A percentile compares a stretch with the other conserved stretches of the same genome.
Evolutionary conservation across 2,113 vertebrate genomes (phyloP).

Genomic region (Tetrao urogallus): DNA sequence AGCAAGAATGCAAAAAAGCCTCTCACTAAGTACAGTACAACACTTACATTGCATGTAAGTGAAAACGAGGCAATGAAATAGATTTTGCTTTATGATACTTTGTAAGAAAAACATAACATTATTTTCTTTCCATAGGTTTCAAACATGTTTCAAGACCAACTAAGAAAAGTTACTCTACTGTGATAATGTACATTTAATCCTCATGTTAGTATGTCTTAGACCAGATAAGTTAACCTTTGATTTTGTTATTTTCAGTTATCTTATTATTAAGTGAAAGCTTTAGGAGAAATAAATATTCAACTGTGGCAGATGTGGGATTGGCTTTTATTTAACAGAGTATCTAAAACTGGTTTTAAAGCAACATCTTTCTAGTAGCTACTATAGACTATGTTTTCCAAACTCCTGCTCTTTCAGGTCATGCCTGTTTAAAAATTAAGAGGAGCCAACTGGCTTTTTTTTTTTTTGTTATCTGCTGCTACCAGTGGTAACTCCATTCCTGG

Average conservation of each 20-base stretch:
- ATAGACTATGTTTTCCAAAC: neutral
- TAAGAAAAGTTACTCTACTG: conserved; percentile 48
- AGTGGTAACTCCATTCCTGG: neutral
- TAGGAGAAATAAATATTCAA: conserved; percentile 49
- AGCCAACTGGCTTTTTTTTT: neutral
- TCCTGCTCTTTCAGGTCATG: neutral
- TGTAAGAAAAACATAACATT: conserved; percentile 7
- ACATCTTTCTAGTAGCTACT: neutral
- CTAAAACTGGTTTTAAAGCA: conserved; percentile 3
- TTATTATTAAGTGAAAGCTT: conserved; percentile 22
- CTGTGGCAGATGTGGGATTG: conserved; percentile 3
- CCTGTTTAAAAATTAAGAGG: neutral
- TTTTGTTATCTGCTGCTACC: neutral
- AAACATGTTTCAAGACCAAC: conserved; percentile 49
- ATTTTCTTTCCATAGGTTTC: conserved; percentile 60
- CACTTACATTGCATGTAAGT: conserved; percentile 68
- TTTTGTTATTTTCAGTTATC: conserved; percentile 11
- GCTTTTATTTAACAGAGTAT: neutral
- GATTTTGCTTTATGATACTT: conserved; percentile 36
- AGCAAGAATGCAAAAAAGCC: conserved; percentile 41
- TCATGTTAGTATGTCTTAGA: conserved; percentile 36
- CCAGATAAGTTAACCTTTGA: conserved; percentile 27
- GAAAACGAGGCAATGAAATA: conserved; percentile 26
- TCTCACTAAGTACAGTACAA: conserved; percentile 27
- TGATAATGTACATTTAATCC: conserved; percentile 39